Percentiles rank a stretch among this genome's conserved stretches.
Conservation (phyloP, 2,888 invertebrate genomes). For the Ectropis crepuscularia region DNA sequence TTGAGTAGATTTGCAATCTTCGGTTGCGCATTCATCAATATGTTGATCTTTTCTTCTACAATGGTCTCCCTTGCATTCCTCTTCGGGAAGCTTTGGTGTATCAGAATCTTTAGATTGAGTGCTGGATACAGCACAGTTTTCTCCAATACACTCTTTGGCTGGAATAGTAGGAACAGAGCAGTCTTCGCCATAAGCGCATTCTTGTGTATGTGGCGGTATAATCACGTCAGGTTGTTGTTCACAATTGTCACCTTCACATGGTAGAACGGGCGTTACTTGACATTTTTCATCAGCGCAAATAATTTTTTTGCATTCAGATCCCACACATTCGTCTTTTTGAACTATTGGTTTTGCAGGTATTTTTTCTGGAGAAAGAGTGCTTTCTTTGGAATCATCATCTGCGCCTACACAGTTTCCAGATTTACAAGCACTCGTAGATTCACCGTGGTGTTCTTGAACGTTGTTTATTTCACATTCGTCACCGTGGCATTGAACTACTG, state of each 20-base stretch:
- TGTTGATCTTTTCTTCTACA: slow-evolving; percentile 60
- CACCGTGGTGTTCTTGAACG: slow-evolving; percentile 49
- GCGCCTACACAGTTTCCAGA: slow-evolving; percentile 47
- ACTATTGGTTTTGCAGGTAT: slow-evolving; percentile 33
- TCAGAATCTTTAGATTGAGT: slow-evolving; percentile 29
- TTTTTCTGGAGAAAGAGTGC: slow-evolving; percentile 8
- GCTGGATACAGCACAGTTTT: slow-evolving; percentile 22
- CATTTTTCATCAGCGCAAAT: slow-evolving; percentile 30
- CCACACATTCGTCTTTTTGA: slow-evolving; percentile 42
- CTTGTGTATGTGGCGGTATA: slow-evolving; percentile 31
- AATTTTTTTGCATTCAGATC: slow-evolving; percentile 38
- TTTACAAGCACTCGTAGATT: slow-evolving; percentile 44
- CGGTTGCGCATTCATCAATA: slow-evolving; percentile 51
- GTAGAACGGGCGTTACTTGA: slow-evolving; percentile 41
- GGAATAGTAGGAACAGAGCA: slow-evolving; percentile 41
- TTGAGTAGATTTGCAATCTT: slow-evolving; percentile 46
- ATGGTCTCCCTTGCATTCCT: slow-evolving; percentile 58
- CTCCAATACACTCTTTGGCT: slow-evolving; percentile 34
- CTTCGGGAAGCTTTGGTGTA: slow-evolving; percentile 39
- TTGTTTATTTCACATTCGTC: slow-evolving; percentile 61
- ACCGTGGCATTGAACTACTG: slow-evolving; percentile 61
- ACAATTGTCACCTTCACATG: slow-evolving; percentile 54
- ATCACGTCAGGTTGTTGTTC: slow-evolving; percentile 36
- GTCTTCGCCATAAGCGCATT: slow-evolving; percentile 43
- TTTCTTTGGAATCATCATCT: slow-evolving; percentile 25